Evolutionary conservation across 2,113 vertebrate genomes (phyloP).

Genomic region (Nannobrachium achirus): DNA sequence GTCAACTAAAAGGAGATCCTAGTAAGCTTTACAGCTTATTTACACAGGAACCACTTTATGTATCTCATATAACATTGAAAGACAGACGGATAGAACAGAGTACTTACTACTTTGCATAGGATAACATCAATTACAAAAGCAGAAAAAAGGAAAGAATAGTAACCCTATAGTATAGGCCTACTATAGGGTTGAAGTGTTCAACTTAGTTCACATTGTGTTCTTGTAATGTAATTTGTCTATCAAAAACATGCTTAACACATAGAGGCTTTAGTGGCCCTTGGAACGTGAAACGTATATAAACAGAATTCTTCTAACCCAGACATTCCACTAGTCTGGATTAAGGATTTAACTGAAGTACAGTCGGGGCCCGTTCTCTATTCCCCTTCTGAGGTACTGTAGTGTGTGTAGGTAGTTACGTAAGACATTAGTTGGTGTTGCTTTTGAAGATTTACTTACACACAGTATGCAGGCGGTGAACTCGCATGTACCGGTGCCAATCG

Average conservation of each 20-base stretch:
- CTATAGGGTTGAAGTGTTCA: background rate
- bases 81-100: too few species aligned
- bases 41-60: too few species aligned
- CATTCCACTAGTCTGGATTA: conserved; percentile 4
- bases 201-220: background rate
- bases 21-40: too few species aligned
- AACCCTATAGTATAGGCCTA: too few species aligned
- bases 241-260: background rate
- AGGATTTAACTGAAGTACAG: conserved; percentile 16
- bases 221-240: background rate
- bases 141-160: too few species aligned
- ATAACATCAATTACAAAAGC: too few species aligned
- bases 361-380: conserved; percentile 6
- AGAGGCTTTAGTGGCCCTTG: background rate
- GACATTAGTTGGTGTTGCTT: conserved; percentile 4
- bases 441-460: conserved; percentile 83
- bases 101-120: too few species aligned
- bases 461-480: conserved; percentile 84
- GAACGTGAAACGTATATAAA: background rate
- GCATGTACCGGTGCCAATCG: conserved; percentile 87
- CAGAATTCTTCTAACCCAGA: background rate
- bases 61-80: too few species aligned
- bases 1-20: too few species aligned
- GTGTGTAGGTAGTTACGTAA: conserved; percentile 48
- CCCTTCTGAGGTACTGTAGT: conserved; percentile 3